Base-by-base conservation (phyloP, 2,113 vertebrate genomes). In the Myotis yumanensis region DNA sequence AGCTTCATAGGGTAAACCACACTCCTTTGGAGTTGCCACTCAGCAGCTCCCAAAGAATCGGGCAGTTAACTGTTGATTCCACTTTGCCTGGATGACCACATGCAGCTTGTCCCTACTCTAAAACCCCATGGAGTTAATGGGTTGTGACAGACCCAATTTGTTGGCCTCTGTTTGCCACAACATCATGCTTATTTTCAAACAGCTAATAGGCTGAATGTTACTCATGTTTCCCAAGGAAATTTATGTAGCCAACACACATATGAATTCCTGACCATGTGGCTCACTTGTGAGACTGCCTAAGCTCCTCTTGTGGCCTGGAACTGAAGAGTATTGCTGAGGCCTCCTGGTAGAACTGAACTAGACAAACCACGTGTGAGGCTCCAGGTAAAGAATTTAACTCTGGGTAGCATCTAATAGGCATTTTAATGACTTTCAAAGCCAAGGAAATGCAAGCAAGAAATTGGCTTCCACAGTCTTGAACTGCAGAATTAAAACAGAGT, bases 371-470 rank as follows among this genome's bases (percentile, higher is more conserved):
- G 43, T 73, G 12, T 18, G 43, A 54, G 54, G 18, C 22, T 80
- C 83, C 83, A 0, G 0, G 14, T 40, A 85, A 92, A 93, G 35
- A 89, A 48, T 22, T 0, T 86, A 91, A 79, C 52, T 54, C 57
- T 71, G 75, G 28, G 84, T 40, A 84, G 51, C 25, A 84, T 35
- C 71, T 79, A 72, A 35, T n/a, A 66, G 69, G 48, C 32, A 82
- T 54, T 89, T 93, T 79, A 72, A 77, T 90, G 48, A 84, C 75
- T 83, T 91, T 71, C 40, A 91, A 91, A 75, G 73, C n/a, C 73
- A 89, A 72, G 69, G 83, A 83, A 72, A 89, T 88, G 62, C 2
- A 73, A 95, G 79, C 37, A 79, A 71, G 66, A 89, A 91, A 91
- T 15, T 86, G 92, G 69, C 30, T 93, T 87, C 43, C 43, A n/a